Base-by-base conservation (phyloP, 2,113 vertebrate genomes). In the Zosterops lateralis region DNA sequence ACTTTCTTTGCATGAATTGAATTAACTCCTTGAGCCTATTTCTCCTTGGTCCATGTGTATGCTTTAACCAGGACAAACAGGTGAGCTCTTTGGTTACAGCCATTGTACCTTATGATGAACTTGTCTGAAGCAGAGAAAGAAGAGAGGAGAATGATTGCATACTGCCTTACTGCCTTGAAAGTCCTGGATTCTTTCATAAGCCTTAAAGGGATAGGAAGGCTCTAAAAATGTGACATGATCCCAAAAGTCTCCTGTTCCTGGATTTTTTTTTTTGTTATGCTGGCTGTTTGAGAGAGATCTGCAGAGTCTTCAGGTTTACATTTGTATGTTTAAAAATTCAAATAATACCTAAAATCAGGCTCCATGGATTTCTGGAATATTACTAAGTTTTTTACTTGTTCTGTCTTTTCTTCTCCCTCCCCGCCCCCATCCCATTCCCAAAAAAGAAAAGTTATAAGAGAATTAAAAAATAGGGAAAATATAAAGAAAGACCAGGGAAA, bases 401-500 rank as follows among this genome's bases (percentile, higher is more conserved):
- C 3, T 2, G 2, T 6, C 7, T 9, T 24, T 65, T 42, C 18
- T 57, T 42, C 21, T 51, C 10, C 38, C 22, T 65, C 4, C 6
- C 1, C 3, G 1, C 3, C 15, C n/a, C 10, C 14, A 7, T 3
- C 10, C 16, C 51, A 10, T 17, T 26, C 24, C 15, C 15, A 14
- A 34, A 57, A 88, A 38, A 42, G 6, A 32, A 28, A 32, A 38
- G 3, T 60, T 47, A 45, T 12, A 66, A 67, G 4, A 48, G 6
- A 91, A 86, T n/a, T 34, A 36, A 77, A 38, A 9, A 4, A 17
- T 11, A 25, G 6, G 5, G 7, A 64, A 58, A 82, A 36, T 53
- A 61, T 18, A 51, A 75, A 45, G 17, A 73, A 74, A 62, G 57
- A 19, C 3, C 6, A 83, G 32, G 50, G 2, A 50, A 83, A 84